Evolutionary conservation across 2,797 vertebrate species (phyloP).

Genomic region (Natrix natrix): DNA sequence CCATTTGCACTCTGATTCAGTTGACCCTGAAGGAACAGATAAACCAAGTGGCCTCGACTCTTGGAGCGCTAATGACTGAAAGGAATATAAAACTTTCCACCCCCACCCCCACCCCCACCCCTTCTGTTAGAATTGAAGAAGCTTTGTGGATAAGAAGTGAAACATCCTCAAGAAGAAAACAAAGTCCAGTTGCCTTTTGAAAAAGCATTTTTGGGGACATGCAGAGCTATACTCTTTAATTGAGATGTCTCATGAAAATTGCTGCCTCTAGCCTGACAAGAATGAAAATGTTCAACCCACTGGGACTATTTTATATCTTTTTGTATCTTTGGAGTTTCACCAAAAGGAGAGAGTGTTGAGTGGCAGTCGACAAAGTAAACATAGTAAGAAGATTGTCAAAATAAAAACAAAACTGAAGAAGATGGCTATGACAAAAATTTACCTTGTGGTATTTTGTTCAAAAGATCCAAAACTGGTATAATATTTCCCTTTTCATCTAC

Average conservation of each 20-base stretch:
- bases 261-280: background rate
- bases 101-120: background rate
- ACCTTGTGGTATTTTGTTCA: constrained; percentile 86
- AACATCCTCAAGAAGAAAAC: background rate
- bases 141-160: background rate
- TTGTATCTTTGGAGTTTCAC: background rate
- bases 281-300: background rate
- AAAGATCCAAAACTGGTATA: constrained; percentile 77
- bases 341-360: background rate
- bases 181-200: background rate
- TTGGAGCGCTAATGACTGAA: background rate
- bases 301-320: background rate
- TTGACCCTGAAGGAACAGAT: background rate
- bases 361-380: background rate
- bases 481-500: constrained; percentile 76
- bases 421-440: background rate
- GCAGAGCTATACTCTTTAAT: background rate
- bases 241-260: background rate
- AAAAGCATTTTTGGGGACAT: background rate
- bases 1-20: background rate
- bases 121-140: background rate
- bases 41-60: background rate
- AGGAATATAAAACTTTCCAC: background rate
- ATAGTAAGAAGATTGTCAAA: background rate
- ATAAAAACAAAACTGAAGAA: background rate